phyloP scores from a whole-genome alignment of 2,797 vertebrate genomes.

The Pyrocephalus nanus region DNA sequence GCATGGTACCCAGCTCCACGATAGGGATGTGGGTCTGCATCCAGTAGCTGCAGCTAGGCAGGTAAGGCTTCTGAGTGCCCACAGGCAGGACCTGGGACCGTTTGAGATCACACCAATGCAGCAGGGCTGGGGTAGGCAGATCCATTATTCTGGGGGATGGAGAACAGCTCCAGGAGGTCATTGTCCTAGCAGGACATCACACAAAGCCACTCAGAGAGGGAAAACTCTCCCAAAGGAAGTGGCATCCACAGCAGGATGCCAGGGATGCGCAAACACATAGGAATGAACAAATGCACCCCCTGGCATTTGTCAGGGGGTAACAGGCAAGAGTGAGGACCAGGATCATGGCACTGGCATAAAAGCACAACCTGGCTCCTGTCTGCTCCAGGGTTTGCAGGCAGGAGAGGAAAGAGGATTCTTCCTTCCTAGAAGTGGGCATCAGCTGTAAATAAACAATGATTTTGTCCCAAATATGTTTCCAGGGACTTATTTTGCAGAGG shows the following conservation, averaged over 20 bases:
- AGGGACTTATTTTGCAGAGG: neutral
- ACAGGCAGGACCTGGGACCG: neutral
- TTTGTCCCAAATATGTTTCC: neutral
- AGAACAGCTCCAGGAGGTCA: neutral
- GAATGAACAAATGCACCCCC: neutral
- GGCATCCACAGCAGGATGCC: neutral
- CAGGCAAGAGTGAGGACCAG: neutral
- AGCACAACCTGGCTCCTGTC: neutral
- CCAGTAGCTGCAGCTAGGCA: neutral
- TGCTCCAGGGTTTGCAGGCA: neutral
- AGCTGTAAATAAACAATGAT: neutral
- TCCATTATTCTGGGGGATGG: neutral
- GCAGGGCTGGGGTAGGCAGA: neutral
- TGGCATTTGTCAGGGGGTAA: neutral
- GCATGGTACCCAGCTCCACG: neutral
- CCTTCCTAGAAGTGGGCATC: neutral
- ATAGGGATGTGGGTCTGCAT: neutral
- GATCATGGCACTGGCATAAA: neutral
- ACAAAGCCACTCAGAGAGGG: neutral
- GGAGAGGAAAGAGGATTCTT: neutral
- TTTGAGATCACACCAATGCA: neutral
- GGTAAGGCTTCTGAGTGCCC: neutral
- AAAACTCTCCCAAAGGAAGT: neutral
- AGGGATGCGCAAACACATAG: rapidly evolving
- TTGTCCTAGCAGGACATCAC: neutral